Evolutionary conservation across 2,797 vertebrate species (phyloP), one percentile per base, ranked within the genome.

Genomic region (Anolis apletophallus): DNA sequence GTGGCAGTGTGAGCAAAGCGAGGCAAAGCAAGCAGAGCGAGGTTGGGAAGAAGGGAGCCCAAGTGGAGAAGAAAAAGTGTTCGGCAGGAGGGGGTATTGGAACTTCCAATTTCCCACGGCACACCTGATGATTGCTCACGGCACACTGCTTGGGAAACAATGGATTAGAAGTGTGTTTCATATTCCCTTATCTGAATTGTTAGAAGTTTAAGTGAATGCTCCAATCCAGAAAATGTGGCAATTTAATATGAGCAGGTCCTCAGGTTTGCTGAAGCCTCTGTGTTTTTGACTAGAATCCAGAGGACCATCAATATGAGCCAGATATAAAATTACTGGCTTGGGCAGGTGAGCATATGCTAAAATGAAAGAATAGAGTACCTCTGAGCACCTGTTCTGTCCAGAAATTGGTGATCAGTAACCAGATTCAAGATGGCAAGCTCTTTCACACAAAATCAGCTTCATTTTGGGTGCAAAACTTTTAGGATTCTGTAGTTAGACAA

Each of bases 111-210:
- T n/a, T n/a, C n/a, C n/a, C n/a, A n/a, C n/a, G n/a, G n/a, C n/a
- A n/a, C n/a, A n/a, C n/a, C n/a, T n/a, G n/a, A n/a, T n/a, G n/a
- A n/a, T n/a, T n/a, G n/a, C n/a, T n/a, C n/a, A n/a, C n/a, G n/a
- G n/a, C n/a, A n/a, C n/a, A n/a, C n/a, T n/a, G n/a, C n/a, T n/a
- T n/a, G n/a, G n/a, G n/a, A n/a, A n/a, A 71, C 29, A 17, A 0
- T 61, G 91, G 74, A 67, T 91, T 94, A 64, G 80, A 91, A 77
- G 88, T 92, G 84, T 94, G 80, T 93, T 94, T 91, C 92, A 83
- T 61, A 72, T 92, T 93, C 92, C 88, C 67, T 23, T 50, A 89
- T 92, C 86, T 91, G 81, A 93, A 75, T 86, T 93, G 88, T 91
- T 88, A 92, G 78, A 93, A 83, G 54, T 88, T 95, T 94, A 90